Conservation (phyloP, 2,113 vertebrate species). For the Dolichotis patagonum region DNA sequence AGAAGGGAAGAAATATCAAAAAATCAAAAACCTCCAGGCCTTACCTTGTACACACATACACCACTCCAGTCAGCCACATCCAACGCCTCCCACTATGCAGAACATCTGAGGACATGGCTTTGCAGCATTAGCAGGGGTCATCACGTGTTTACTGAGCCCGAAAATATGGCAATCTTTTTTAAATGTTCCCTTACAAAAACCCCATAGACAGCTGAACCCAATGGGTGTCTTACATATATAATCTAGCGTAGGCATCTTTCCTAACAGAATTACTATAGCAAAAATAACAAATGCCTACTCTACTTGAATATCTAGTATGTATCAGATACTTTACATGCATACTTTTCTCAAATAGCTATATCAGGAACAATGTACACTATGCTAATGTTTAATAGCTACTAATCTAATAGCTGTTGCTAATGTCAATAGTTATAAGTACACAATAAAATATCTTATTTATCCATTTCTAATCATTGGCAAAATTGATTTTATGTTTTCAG, state of each 20-base stretch:
- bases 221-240: background rate
- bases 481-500: conserved; percentile 6
- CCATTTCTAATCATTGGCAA: conserved; percentile 25
- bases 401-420: background rate
- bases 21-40: too few relatives aligned
- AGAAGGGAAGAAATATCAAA: background rate
- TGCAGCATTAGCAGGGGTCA: background rate
- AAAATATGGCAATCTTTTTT: background rate
- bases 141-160: background rate
- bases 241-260: background rate
- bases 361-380: background rate
- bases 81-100: background rate
- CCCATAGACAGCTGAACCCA: background rate
- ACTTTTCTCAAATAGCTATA: background rate
- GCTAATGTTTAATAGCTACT: background rate
- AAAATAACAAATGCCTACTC: background rate
- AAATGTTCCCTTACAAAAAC: background rate
- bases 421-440: background rate
- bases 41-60: background rate
- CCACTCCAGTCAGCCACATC: background rate
- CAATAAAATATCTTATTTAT: conserved; percentile 9
- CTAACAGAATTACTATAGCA: background rate
- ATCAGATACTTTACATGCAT: background rate
- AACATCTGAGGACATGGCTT: background rate
- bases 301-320: background rate